Percentiles rank a stretch among this genome's conserved stretches.
Conservation (phyloP, 2,797 vertebrate species). For the Tenualosa thibaudeaui region DNA sequence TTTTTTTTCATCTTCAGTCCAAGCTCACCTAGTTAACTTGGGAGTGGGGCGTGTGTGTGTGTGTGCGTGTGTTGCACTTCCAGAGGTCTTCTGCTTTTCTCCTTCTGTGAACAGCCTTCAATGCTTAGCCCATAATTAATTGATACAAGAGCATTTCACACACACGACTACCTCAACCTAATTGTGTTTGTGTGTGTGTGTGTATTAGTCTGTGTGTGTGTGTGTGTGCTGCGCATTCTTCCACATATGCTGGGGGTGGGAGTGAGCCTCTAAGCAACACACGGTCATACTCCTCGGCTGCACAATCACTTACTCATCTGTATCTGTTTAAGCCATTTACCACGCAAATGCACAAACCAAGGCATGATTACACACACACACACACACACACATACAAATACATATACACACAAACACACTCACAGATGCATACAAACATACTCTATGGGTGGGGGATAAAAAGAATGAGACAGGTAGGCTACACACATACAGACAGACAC, state of each 20-base stretch:
- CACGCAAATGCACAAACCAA: not conserved
- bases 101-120: not conserved
- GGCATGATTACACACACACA: not conserved
- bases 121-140: slow-evolving; percentile 1
- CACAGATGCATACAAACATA: not conserved
- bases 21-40: no score
- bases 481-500: no score
- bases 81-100: not conserved
- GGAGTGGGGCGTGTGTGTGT: no score
- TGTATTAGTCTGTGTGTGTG: not conserved
- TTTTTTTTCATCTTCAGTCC: not conserved
- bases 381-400: not conserved
- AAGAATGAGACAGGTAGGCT: no score
- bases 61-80: no score
- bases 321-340: slow-evolving; percentile 15
- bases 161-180: not conserved
- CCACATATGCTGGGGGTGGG: not conserved
- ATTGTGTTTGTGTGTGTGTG: not conserved
- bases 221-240: not conserved
- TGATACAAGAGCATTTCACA: not conserved
- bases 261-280: not conserved
- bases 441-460: no score
- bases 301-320: slow-evolving; percentile 22
- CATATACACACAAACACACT: not conserved
- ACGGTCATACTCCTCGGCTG: slow-evolving; percentile 3